phyloP scores from a whole-genome alignment of 2,797 vertebrate species.

The Ctenosaura bakeri region DNA sequence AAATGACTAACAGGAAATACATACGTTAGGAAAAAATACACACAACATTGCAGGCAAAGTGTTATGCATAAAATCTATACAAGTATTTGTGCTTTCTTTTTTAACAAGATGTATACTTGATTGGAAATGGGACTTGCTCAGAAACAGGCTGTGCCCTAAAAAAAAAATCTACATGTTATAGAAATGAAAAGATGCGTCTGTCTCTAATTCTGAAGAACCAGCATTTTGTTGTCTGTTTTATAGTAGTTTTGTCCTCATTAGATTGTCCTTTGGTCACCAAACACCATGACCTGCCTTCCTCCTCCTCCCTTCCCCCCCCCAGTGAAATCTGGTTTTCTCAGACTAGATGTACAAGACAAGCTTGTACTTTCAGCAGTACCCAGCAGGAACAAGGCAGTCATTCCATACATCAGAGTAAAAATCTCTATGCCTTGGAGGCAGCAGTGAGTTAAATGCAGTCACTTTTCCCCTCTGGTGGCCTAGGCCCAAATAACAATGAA shows the following conservation, averaged over 20 bases:
- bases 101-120: neutral
- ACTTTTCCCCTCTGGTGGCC: conserved; percentile 21
- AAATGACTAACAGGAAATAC: neutral
- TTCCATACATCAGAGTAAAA: conserved; percentile 24
- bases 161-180: neutral
- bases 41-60: neutral
- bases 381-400: neutral
- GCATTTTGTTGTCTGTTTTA: too few species aligned
- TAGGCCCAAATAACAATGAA: conserved; percentile 30
- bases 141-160: neutral
- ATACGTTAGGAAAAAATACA: neutral
- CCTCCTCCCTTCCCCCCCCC: neutral
- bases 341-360: neutral
- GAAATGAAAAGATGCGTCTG: neutral
- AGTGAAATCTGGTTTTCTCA: neutral
- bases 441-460: conserved; percentile 25
- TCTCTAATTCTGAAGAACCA: neutral
- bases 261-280: too few species aligned
- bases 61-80: neutral
- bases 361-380: neutral
- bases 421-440: conserved; percentile 28
- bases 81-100: neutral
- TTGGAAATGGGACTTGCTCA: neutral
- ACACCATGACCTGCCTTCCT: neutral
- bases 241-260: neutral